Conservation (phyloP, 2,888 invertebrate species). For the Itoplectis maculator region DNA sequence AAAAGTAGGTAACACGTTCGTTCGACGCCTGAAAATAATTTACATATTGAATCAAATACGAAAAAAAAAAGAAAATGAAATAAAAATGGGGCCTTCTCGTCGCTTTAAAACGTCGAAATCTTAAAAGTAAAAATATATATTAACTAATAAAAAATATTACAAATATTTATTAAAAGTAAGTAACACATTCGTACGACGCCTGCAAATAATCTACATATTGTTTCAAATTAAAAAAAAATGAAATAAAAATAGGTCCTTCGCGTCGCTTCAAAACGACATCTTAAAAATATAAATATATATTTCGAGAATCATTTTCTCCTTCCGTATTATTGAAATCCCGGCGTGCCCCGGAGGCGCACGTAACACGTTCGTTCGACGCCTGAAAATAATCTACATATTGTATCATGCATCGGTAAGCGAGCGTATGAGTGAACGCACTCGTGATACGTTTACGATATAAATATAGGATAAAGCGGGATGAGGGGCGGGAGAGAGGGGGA, state of each 20-base stretch:
- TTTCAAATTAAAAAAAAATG: too few species aligned
- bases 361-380: slow-evolving; percentile 38
- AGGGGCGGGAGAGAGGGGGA: slow-evolving; percentile 10
- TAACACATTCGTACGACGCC: slow-evolving; percentile 37
- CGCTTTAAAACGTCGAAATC: too few species aligned
- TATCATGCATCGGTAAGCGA: slow-evolving; percentile 13
- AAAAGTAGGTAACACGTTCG: slow-evolving; percentile 23
- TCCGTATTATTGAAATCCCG: not conserved
- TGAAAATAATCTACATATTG: slow-evolving; percentile 52
- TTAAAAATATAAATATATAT: not conserved
- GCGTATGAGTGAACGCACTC: slow-evolving; percentile 40
- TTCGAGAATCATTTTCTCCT: not conserved
- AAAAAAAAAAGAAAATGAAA: too few species aligned
- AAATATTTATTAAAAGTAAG: not conserved
- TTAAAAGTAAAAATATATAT: not conserved
- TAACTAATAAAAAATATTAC: too few species aligned
- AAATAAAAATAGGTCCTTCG: too few species aligned
- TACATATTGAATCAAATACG: slow-evolving; percentile 48
- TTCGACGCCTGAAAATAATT: slow-evolving; percentile 43
- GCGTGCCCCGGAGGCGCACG: not conserved
- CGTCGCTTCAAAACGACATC: too few species aligned
- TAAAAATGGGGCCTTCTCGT: too few species aligned
- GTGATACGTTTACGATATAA: slow-evolving; percentile 44
- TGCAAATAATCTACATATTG: slow-evolving; percentile 52
- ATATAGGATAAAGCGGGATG: slow-evolving; percentile 37